Evolutionary conservation across 2,888 invertebrate genomes (phyloP).

Genomic region (Graphium colonna): DNA sequence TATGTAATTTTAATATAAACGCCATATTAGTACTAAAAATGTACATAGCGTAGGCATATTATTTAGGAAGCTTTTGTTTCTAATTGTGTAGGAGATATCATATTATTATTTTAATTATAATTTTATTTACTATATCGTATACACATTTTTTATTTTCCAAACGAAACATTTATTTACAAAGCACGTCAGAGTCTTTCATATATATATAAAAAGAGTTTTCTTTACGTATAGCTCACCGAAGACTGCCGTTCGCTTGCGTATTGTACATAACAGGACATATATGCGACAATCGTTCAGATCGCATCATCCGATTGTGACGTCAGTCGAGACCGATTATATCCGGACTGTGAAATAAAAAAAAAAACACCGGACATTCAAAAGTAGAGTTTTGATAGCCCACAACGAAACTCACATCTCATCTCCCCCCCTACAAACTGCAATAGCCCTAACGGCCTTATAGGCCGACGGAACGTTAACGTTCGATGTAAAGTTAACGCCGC

Average conservation of each 20-base stretch:
- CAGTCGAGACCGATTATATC: conserved; percentile 14
- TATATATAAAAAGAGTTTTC: conserved; percentile 47
- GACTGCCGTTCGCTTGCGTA: conserved; percentile 67
- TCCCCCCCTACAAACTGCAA: neutral
- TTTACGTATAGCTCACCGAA: conserved; percentile 56
- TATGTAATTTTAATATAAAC: conserved; percentile 55
- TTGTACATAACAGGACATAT: conserved; percentile 47
- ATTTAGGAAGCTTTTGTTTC: conserved; percentile 62
- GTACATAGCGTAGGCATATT: conserved; percentile 66
- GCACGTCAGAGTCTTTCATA: conserved; percentile 64
- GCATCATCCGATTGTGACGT: neutral
- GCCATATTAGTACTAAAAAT: conserved; percentile 74
- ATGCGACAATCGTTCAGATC: neutral
- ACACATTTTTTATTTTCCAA: conserved; percentile 47
- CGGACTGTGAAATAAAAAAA: conserved; percentile 8
- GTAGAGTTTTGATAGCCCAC: neutral
- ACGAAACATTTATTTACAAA: conserved; percentile 62
- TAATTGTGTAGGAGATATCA: conserved; percentile 47
- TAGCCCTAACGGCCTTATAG: neutral
- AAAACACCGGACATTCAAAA: conserved; percentile 21
- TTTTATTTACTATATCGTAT: neutral
- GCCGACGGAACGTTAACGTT: neutral
- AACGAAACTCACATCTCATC: neutral
- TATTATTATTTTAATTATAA: conserved; percentile 32
- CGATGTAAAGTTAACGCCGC: conserved; percentile 32